phyloP scores from a whole-genome alignment of 1,140 invertebrate genomes.

The Drosophila santomea region DNA sequence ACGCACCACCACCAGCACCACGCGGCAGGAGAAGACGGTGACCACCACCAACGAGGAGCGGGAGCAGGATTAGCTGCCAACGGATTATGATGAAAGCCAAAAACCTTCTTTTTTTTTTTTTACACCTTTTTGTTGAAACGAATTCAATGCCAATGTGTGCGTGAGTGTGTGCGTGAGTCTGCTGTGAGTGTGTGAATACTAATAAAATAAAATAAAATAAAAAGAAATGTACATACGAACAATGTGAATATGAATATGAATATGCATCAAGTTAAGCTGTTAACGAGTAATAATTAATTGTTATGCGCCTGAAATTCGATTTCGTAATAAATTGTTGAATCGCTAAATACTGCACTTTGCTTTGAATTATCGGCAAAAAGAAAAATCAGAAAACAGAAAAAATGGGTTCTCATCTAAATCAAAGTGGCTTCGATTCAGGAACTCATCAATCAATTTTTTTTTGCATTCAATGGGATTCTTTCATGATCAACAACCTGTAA shows the following conservation, averaged over 20 bases:
- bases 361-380: not conserved
- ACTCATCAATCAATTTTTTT: not conserved
- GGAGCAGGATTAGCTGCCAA: constrained; percentile 9
- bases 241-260: constrained; percentile 34
- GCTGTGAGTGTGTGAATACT: constrained; percentile 20
- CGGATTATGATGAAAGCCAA: not conserved
- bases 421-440: not conserved
- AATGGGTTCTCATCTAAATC: constrained; percentile 6
- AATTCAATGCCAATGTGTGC: constrained; percentile 23
- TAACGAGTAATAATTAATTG: constrained; percentile 46
- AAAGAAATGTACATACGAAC: not conserved
- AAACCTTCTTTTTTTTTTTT: constrained; percentile 10
- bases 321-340: constrained; percentile 38
- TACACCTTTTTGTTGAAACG: constrained; percentile 1
- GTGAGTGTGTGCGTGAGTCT: constrained; percentile 17
- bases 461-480: not conserved
- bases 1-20: constrained; percentile 52
- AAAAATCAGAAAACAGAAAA: not conserved
- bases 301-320: constrained; percentile 31
- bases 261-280: constrained; percentile 42
- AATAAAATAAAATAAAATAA: not conserved
- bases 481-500: no score
- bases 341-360: constrained; percentile 11
- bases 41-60: constrained; percentile 37
- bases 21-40: constrained; percentile 43